Evolutionary conservation across 2,888 invertebrate species (phyloP).

Genomic region (Drosophila falleni): DNA sequence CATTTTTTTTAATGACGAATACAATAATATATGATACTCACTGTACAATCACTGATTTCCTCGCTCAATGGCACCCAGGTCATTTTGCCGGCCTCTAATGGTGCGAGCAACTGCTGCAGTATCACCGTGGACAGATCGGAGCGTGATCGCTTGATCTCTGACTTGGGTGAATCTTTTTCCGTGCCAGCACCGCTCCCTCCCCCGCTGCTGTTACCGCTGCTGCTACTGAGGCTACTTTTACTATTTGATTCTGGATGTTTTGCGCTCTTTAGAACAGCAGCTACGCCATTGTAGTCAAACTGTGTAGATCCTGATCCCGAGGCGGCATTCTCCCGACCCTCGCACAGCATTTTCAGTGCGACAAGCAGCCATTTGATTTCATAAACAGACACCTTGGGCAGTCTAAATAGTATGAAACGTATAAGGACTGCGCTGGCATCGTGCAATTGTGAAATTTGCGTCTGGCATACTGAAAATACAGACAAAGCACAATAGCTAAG

Average conservation of each 20-base stretch:
- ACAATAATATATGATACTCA: conserved; percentile 66
- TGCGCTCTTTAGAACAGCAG: conserved; percentile 91
- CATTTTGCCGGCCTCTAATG: conserved; percentile 87
- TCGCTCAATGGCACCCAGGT: conserved; percentile 86
- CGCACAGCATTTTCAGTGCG: conserved; percentile 90
- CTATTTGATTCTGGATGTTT: conserved; percentile 88
- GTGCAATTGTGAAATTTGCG: conserved; percentile 89
- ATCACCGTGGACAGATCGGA: conserved; percentile 90
- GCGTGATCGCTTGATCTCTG: conserved; percentile 87
- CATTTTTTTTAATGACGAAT: too few species aligned
- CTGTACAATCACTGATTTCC: conserved; percentile 85
- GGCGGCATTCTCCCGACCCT: conserved; percentile 84
- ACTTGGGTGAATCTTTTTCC: conserved; percentile 88
- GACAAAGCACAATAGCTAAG: conserved; percentile 12
- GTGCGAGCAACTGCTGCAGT: conserved; percentile 90
- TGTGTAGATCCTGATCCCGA: conserved; percentile 49
- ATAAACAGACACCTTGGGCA: conserved; percentile 84
- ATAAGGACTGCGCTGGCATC: conserved; percentile 90
- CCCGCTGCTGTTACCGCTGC: conserved; percentile 50
- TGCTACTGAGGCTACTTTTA: conserved; percentile 85
- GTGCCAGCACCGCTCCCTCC: conserved; percentile 66
- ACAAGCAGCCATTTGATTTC: conserved; percentile 88
- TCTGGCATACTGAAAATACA: conserved; percentile 88
- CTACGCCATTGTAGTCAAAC: conserved; percentile 91
- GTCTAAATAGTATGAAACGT: conserved; percentile 87